A percentile compares a stretch with the other conserved stretches of the same genome.
Evolutionary conservation across 2,888 invertebrate genomes (phyloP).

Genomic region (Erannis defoliaria): DNA sequence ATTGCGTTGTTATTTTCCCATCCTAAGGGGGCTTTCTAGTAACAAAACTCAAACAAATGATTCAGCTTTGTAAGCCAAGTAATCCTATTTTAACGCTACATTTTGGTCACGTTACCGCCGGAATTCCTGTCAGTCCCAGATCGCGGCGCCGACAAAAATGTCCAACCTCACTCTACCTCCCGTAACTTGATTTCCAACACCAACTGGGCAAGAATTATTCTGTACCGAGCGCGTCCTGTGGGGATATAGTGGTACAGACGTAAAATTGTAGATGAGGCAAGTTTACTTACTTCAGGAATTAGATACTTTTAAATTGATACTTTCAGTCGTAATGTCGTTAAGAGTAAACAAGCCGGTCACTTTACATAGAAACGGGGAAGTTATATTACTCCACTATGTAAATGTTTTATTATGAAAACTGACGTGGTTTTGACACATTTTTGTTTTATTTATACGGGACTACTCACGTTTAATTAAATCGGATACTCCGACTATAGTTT

Average conservation of each 20-base stretch:
- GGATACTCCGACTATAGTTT: no score
- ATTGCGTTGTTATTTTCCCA: no score
- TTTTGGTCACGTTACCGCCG: slow-evolving; percentile 19
- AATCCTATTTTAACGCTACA: slow-evolving; percentile 6
- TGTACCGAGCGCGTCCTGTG: slow-evolving; percentile 5
- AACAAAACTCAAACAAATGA: background rate
- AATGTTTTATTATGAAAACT: no score
- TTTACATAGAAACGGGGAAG: no score
- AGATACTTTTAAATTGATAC: no score
- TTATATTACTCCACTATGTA: no score
- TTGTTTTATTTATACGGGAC: no score
- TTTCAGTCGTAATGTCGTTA: no score
- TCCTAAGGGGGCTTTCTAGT: no score
- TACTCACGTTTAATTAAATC: no score
- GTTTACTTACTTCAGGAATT: background rate
- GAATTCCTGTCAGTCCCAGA: slow-evolving; percentile 20
- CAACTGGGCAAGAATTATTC: slow-evolving; percentile 23
- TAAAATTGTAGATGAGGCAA: background rate
- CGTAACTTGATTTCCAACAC: slow-evolving; percentile 31
- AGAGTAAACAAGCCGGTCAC: no score
- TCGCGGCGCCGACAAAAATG: slow-evolving; percentile 17
- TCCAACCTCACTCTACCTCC: slow-evolving; percentile 29
- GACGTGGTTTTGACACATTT: no score
- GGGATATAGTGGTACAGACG: background rate
- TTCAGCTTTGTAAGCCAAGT: background rate